phyloP scores from a whole-genome alignment of 2,797 vertebrate genomes.

The Syngnathus acus region DNA sequence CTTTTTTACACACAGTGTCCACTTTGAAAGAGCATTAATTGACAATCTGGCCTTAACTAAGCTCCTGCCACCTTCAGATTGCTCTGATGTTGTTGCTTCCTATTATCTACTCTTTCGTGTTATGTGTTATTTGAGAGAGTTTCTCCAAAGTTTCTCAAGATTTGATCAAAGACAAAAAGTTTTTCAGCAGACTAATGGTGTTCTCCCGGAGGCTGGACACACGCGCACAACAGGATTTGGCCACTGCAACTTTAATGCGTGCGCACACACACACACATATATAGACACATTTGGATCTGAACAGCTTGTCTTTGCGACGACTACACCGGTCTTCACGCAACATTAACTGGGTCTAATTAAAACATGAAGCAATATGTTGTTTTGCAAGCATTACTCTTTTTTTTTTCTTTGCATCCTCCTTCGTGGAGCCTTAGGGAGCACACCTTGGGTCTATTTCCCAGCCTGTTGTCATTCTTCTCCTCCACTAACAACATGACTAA shows the following conservation, averaged over 20 bases:
- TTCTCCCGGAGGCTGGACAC: slow-evolving; percentile 24
- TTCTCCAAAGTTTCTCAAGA: slow-evolving; percentile 15
- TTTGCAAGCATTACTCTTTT: slow-evolving; percentile 52
- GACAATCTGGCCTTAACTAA: not conserved
- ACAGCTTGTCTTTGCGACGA: slow-evolving; percentile 70
- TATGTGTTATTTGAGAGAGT: slow-evolving; percentile 3
- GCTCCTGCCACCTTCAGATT: not conserved
- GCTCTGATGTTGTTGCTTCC: not conserved
- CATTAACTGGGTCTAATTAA: slow-evolving; percentile 71
- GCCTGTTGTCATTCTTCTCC: slow-evolving; percentile 35
- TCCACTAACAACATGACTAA: not conserved
- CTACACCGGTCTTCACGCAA: slow-evolving; percentile 61
- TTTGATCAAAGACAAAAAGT: slow-evolving; percentile 25
- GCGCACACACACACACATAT: slow-evolving; percentile 13
- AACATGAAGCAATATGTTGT: slow-evolving; percentile 74
- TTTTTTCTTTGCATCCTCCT: slow-evolving; percentile 29
- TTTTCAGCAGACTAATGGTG: slow-evolving; percentile 20
- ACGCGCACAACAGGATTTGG: slow-evolving; percentile 24
- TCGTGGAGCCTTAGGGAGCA: slow-evolving; percentile 52
- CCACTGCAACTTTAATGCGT: slow-evolving; percentile 31
- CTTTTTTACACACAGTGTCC: not conserved
- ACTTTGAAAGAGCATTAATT: not conserved
- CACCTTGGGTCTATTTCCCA: slow-evolving; percentile 51
- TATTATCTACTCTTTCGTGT: not conserved
- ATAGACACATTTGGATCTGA: slow-evolving; percentile 31